These are phyloP conservation scores for Typhlichthys subterraneus DNA, from an alignment of 2,797 vertebrate species.

Conservation along the genomic window DNA sequence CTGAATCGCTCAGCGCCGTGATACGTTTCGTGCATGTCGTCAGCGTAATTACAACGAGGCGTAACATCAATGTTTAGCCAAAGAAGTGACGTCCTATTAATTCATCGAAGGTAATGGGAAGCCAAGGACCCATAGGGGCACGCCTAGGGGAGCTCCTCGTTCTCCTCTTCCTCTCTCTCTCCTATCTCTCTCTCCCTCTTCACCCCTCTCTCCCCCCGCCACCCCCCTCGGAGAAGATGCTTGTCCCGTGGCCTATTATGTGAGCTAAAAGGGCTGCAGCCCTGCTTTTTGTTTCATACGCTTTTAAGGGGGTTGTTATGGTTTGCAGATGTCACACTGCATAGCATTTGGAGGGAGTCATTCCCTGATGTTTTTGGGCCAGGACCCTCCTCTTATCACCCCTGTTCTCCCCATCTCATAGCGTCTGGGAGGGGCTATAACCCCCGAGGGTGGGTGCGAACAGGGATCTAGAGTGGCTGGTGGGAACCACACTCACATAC, in stretches of 20 bases:
- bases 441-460: constrained; percentile 44
- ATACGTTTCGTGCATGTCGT: constrained; percentile 30
- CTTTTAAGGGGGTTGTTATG: constrained; percentile 71
- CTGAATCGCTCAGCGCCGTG: constrained; percentile 29
- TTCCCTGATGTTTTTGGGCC: constrained; percentile 65
- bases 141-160: constrained; percentile 15
- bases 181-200: constrained; percentile 1
- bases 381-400: constrained; percentile 65
- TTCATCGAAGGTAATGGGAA: constrained; percentile 37
- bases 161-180: constrained; percentile 5
- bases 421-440: constrained; percentile 54
- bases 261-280: constrained; percentile 52
- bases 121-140: constrained; percentile 9
- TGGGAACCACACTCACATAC: constrained; percentile 22
- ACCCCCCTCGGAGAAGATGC: constrained; percentile 49
- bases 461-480: constrained; percentile 10
- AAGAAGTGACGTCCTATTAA: constrained; percentile 47
- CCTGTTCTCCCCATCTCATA: constrained; percentile 43
- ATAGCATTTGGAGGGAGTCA: constrained; percentile 70
- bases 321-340: constrained; percentile 81
- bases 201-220: background rate
- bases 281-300: constrained; percentile 65
- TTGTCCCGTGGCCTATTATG: constrained; percentile 62
- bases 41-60: constrained; percentile 39
- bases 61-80: constrained; percentile 54